These are phyloP conservation scores for Drosophila niveifrons DNA, from an alignment of 2,888 invertebrate genomes.

Conservation along the genomic window DNA sequence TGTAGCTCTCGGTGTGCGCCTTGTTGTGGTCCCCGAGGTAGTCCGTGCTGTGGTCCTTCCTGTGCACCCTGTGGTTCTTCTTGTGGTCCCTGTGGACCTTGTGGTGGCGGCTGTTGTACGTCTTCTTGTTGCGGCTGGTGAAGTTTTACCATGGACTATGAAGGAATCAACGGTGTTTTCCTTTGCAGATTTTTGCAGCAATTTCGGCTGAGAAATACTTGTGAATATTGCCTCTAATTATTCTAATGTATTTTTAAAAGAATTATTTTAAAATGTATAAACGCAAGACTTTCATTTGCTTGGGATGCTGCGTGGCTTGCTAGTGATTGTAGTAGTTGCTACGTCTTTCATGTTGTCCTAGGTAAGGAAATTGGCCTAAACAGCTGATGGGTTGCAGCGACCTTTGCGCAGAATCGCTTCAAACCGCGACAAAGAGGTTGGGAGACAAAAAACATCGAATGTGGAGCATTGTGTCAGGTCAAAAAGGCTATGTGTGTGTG, in stretches of 20 bases:
- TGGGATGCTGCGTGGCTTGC: constrained; percentile 25
- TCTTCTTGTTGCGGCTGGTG: constrained; percentile 14
- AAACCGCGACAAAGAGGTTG: constrained; percentile 28
- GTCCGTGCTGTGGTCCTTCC: constrained; percentile 19
- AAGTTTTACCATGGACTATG: background rate
- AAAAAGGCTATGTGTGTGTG: constrained; percentile 59
- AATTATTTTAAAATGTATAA: constrained; percentile 14
- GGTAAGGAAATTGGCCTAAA: constrained; percentile 62
- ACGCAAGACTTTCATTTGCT: background rate
- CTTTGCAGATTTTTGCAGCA: background rate
- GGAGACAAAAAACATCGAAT: constrained; percentile 75
- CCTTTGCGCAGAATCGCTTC: constrained; percentile 56
- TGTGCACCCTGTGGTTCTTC: constrained; percentile 31
- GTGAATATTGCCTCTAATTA: constrained; percentile 33
- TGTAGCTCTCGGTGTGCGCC: constrained; percentile 2
- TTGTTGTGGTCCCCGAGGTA: constrained; percentile 36
- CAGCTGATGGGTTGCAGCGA: constrained; percentile 61
- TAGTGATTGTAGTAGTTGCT: constrained; percentile 1
- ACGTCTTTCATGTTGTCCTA: constrained; percentile 64
- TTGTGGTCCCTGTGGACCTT: constrained; percentile 35
- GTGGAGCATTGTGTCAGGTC: constrained; percentile 83
- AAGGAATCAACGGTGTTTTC: too few species aligned
- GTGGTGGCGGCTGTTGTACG: constrained; percentile 38
- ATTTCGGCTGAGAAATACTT: constrained; percentile 40
- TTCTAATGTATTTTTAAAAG: background rate